Evolutionary conservation across 2,888 invertebrate species (phyloP).

Genomic region (Phalera bucephala): DNA sequence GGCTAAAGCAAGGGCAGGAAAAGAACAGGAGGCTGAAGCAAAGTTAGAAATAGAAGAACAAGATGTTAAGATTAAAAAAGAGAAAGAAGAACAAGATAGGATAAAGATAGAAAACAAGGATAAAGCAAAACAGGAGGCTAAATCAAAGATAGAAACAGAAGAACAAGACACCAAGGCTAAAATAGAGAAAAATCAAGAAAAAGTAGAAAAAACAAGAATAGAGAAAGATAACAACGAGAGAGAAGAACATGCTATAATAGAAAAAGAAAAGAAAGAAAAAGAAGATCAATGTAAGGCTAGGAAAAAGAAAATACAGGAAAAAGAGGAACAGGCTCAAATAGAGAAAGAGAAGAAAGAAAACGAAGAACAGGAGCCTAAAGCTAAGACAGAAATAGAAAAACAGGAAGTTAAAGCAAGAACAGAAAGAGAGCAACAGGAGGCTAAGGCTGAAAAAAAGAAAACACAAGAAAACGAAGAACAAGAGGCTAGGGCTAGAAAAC

Average conservation of each 20-base stretch:
- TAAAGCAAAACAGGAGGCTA: constrained; percentile 4
- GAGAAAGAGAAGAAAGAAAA: constrained; percentile 7
- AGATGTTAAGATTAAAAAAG: not conserved
- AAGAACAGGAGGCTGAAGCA: not conserved
- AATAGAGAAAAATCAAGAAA: not conserved
- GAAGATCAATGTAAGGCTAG: constrained; percentile 7
- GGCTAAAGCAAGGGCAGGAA: not conserved
- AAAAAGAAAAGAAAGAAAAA: not conserved
- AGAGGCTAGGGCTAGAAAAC: constrained; percentile 1
- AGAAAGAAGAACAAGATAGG: not conserved
- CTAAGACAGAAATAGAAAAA: constrained; percentile 14
- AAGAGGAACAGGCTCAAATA: not conserved
- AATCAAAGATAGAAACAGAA: not conserved
- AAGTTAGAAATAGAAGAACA: constrained; percentile 2
- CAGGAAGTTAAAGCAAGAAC: constrained; percentile 1
- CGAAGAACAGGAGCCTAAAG: constrained; percentile 2
- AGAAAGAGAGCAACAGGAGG: not conserved
- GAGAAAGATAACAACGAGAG: not conserved
- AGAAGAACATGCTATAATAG: constrained; percentile 4
- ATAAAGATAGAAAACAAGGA: not conserved
- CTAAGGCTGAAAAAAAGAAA: constrained; percentile 1
- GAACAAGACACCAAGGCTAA: not conserved
- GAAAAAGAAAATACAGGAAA: constrained; percentile 1
- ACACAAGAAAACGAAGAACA: constrained; percentile 3
- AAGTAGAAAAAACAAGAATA: not conserved